Evolutionary conservation across 2,888 invertebrate species (phyloP).

Genomic region (Tinea pellionella): DNA sequence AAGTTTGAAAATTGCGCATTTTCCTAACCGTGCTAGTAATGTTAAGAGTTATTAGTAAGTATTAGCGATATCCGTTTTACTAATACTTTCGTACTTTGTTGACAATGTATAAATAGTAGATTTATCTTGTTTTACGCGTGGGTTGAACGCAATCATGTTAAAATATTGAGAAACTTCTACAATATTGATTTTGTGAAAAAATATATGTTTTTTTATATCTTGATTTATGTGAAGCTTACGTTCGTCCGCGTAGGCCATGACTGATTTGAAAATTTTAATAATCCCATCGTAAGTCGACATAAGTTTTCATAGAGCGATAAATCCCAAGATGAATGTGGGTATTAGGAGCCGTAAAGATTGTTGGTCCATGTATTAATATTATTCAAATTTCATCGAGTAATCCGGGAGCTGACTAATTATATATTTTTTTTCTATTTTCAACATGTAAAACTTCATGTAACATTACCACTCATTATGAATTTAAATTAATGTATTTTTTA

Average conservation of each 20-base stretch:
- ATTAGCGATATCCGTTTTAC: conserved; percentile 9
- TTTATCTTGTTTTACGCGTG: background rate
- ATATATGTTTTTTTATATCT: background rate
- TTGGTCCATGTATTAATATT: conserved; percentile 24
- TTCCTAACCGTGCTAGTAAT: background rate
- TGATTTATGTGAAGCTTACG: background rate
- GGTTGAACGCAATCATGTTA: background rate
- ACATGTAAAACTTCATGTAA: background rate
- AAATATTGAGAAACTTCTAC: too few relatives aligned
- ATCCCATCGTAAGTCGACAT: conserved; percentile 38
- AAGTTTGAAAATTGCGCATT: too few relatives aligned
- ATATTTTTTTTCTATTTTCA: too few relatives aligned
- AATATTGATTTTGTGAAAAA: too few relatives aligned
- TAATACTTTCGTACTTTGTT: background rate
- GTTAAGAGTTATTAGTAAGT: background rate
- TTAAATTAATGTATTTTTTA: too few relatives aligned
- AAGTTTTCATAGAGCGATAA: conserved; percentile 41
- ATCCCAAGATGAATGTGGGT: conserved; percentile 36
- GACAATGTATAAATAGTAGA: background rate
- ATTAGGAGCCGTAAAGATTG: conserved; percentile 29
- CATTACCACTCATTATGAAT: background rate
- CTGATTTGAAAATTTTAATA: conserved; percentile 28
- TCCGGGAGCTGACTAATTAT: conserved; percentile 25
- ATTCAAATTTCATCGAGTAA: conserved; percentile 48
- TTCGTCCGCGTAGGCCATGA: conserved; percentile 14